These are phyloP conservation scores for Pitangus sulphuratus DNA, from an alignment of 2,797 vertebrate species.

Conservation along the genomic window DNA sequence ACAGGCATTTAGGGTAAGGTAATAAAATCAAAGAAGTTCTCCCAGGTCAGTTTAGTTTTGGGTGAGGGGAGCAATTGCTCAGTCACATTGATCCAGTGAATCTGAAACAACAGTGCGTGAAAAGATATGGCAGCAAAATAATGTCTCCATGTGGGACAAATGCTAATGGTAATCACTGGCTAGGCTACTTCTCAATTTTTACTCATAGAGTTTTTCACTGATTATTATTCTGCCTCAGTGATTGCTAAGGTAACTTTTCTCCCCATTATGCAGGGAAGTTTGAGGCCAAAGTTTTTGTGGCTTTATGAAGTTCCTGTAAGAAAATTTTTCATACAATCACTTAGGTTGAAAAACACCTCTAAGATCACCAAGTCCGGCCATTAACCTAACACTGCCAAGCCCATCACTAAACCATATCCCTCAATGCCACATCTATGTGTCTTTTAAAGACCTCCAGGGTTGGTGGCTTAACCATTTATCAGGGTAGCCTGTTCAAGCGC, in stretches of 20 bases:
- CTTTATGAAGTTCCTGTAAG: background rate
- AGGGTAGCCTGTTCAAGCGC: background rate
- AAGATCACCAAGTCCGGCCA: background rate
- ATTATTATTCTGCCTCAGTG: background rate
- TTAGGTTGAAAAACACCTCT: background rate
- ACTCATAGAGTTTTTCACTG: background rate
- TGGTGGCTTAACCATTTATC: background rate
- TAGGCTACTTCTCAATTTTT: background rate
- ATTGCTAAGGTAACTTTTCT: background rate
- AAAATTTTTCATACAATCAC: background rate
- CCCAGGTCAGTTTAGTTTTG: conserved; percentile 58
- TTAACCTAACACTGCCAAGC: background rate
- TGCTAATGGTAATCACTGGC: background rate
- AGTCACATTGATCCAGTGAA: background rate
- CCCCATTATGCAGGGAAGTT: background rate
- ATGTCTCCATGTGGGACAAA: background rate
- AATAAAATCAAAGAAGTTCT: conserved; percentile 40
- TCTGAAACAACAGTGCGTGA: background rate
- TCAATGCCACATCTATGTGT: background rate
- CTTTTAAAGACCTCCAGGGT: background rate
- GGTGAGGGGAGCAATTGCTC: background rate
- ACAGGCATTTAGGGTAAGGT: background rate
- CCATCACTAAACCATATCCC: too few relatives aligned
- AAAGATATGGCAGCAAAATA: conserved; percentile 11
- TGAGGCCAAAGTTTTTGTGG: background rate